These are phyloP conservation scores for Toxotes lorentzi DNA, from an alignment of 2,797 vertebrate species.

Conservation along the genomic window DNA sequence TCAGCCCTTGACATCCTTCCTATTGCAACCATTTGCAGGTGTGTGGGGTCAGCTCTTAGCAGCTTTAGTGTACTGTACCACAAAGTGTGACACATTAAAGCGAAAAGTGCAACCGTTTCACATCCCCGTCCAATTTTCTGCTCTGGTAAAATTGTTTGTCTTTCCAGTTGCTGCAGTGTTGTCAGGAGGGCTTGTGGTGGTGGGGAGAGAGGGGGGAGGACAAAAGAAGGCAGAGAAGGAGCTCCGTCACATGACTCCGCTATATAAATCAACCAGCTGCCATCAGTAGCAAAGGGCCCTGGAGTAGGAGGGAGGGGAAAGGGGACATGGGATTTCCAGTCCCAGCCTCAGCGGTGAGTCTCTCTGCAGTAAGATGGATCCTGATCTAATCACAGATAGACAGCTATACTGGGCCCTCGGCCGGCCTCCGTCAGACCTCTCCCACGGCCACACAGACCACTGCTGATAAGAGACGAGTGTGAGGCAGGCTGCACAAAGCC, in stretches of 20 bases:
- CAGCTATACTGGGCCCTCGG: conserved; percentile 45
- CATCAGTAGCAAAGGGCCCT: conserved; percentile 58
- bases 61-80: conserved; percentile 48
- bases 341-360: conserved; percentile 49
- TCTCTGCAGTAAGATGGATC: conserved; percentile 69
- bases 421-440: conserved; percentile 69
- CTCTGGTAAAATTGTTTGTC: conserved; percentile 79
- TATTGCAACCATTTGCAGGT: conserved; percentile 40
- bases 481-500: conserved; percentile 68
- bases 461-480: conserved; percentile 69
- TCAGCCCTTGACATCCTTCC: conserved; percentile 21
- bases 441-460: conserved; percentile 74
- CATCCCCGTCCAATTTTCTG: conserved; percentile 78
- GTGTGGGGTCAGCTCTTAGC: conserved; percentile 61
- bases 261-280: conserved; percentile 79
- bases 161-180: conserved; percentile 72
- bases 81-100: conserved; percentile 75
- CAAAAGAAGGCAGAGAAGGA: conserved; percentile 62
- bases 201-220: conserved; percentile 28
- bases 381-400: conserved; percentile 82
- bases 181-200: conserved; percentile 49
- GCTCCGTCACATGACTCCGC: conserved; percentile 69
- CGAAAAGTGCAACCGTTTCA: conserved; percentile 68
- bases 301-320: conserved; percentile 57
- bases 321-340: conserved; percentile 59